Evolutionary conservation across 2,113 vertebrate species (phyloP).

Genomic region (Oryzias melastigma): DNA sequence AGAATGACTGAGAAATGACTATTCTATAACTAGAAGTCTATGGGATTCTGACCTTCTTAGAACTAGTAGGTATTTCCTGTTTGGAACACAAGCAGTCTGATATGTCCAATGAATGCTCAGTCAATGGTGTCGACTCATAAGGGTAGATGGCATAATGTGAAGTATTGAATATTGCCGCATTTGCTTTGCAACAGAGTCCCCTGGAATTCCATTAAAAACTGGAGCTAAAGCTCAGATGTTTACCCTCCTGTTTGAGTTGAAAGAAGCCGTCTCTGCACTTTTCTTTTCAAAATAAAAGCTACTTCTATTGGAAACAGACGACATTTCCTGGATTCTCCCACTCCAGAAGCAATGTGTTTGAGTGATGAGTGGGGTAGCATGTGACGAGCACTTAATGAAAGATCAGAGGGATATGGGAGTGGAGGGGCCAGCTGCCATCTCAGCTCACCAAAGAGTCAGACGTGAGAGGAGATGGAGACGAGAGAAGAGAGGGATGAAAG

Average conservation of each 20-base stretch:
- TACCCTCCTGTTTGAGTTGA: background rate
- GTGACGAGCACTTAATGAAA: conserved; percentile 60
- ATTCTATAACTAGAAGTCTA: too few relatives aligned
- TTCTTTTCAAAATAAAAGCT: conserved; percentile 23
- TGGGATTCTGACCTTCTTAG: too few relatives aligned
- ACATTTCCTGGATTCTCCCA: conserved; percentile 20
- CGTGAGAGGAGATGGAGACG: conserved; percentile 4
- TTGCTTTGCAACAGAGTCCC: too few relatives aligned
- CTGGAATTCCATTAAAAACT: too few relatives aligned
- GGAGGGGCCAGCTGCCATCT: conserved; percentile 37
- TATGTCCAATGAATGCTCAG: too few relatives aligned
- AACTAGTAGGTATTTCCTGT: too few relatives aligned
- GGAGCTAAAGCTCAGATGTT: too few relatives aligned
- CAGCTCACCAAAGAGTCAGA: conserved; percentile 29
- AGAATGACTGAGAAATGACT: too few relatives aligned
- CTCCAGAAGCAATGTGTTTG: conserved; percentile 9
- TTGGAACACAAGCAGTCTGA: too few relatives aligned
- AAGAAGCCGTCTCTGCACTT: background rate
- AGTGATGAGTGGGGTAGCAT: conserved; percentile 32
- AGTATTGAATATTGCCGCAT: too few relatives aligned
- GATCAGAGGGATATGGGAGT: conserved; percentile 54
- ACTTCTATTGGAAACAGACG: conserved; percentile 13
- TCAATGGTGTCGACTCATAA: too few relatives aligned
- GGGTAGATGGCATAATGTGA: too few relatives aligned
- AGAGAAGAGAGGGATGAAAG: background rate